These are phyloP conservation scores for Clostera curtula DNA, from an alignment of 2,888 invertebrate species.

Conservation along the genomic window DNA sequence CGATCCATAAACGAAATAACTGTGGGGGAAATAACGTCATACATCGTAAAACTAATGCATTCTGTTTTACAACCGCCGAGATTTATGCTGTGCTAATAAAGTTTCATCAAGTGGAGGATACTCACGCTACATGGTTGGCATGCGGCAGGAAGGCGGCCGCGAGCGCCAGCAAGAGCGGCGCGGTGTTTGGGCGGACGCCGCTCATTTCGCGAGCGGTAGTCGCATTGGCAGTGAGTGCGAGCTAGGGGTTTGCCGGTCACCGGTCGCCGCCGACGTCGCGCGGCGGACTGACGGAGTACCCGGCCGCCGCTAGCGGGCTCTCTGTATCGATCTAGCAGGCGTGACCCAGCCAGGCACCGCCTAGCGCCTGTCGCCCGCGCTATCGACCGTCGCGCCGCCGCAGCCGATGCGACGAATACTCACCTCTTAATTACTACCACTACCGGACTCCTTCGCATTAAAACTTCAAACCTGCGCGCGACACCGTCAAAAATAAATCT, in stretches of 20 bases:
- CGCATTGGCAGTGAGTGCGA: constrained; percentile 57
- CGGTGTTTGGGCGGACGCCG: constrained; percentile 75
- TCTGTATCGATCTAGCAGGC: constrained; percentile 55
- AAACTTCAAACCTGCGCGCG: constrained; percentile 48
- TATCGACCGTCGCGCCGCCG: constrained; percentile 63
- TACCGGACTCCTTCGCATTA: constrained; percentile 42
- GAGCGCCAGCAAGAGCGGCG: constrained; percentile 77
- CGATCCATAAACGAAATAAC: background rate
- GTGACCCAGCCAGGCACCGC: constrained; percentile 65
- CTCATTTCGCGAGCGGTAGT: constrained; percentile 59
- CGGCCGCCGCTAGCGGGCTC: constrained; percentile 59
- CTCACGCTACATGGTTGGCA: constrained; percentile 78
- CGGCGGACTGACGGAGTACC: constrained; percentile 44
- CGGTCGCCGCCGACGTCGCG: constrained; percentile 42
- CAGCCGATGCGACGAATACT: constrained; percentile 51
- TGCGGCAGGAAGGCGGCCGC: constrained; percentile 75
- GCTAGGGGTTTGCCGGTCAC: constrained; percentile 19
- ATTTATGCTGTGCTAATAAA: constrained; percentile 33
- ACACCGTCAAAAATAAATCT: constrained; percentile 32
- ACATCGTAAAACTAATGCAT: constrained; percentile 34
- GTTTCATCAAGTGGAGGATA: constrained; percentile 33
- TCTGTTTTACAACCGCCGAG: constrained; percentile 27
- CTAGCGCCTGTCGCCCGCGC: constrained; percentile 57
- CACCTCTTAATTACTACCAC: constrained; percentile 53
- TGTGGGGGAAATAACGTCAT: constrained; percentile 13